Evolutionary conservation across 2,888 invertebrate species (phyloP), one percentile per base, ranked within the genome.

Genomic region (Hirudinaria manillensis): DNA sequence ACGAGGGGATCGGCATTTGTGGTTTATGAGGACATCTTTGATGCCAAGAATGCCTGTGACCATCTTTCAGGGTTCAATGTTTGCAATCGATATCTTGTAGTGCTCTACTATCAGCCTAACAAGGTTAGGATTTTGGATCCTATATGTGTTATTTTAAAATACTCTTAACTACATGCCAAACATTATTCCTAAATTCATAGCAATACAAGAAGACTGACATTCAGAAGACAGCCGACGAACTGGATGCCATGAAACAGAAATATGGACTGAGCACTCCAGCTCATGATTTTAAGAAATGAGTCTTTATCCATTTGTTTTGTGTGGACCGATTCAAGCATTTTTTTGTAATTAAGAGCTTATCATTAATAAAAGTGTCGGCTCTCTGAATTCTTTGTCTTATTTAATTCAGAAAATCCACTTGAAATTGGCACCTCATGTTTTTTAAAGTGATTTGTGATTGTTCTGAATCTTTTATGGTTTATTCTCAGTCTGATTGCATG

Each of bases 21-120:
- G 70, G 95, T 99, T 0, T 99, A 97, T 86, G 99, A 99, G 87
- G 99, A 99, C 84, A 99, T 99, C 82, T 99, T 99, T 88, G 99
- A 99, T 89, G 99, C 99, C 0, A 99, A 99, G 86, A 98, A 98
- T 88, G 99, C 99, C 6, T 99, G 99, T 86, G 99, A 99, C 85
- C 98, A 99, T 86, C 88, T 99, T 75, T 96, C 96, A 74, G 99
- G 99, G 16, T 99, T 98, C 86, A 99, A 99, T 86, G 98, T 99
- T 45, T 98, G 97, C 85, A 98, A 98, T 86, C 89, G 98, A 81
- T 99, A 99, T 85, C 88, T 99, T 55, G 98, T 99, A n/a, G 98
- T 99, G 1, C 87, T 99, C 7, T 99, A 99, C 86, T 99, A 98
- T 85, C 96, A 99, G 80, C 85, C 88, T 4, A 87, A 86, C 75